Evolutionary conservation across 2,888 invertebrate species (phyloP), one percentile per base, ranked within the genome.

Genomic region (Pterostichus madidus): DNA sequence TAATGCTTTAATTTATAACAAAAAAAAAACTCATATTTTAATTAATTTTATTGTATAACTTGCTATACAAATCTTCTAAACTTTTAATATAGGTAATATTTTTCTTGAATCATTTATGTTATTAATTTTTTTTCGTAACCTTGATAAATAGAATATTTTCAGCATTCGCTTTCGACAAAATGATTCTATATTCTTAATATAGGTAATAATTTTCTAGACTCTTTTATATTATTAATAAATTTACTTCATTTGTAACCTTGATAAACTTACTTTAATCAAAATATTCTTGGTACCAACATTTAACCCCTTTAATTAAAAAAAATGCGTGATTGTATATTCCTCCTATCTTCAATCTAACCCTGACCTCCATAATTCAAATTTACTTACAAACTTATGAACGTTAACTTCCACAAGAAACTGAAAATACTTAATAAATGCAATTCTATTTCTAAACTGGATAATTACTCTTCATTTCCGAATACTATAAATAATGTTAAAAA

Each of bases 371-470:
- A 56, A 56, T 15, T 56, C 1, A 17, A 17, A 56, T 17, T 56
- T 17, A 56, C 17, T 2, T 17, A 13, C 17, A 56, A 52, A 52
- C 15, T 56, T 13, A 17, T 17, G 15, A 11, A 31, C 11, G 10
- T 71, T 71, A 46, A 44, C 68, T 68, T 71, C 13, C 32, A 31
- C 8, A 31, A 35, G 8, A 44, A 17, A 44, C 39, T 17, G 8
- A 39, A 71, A 71, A 44, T 64, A 64, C 10, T 64, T 13, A 44
- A 39, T n/a, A 35, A 13, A n/a, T 56, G 56, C 17, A 56, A 44
- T 71, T 77, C 77, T 59, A 53, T 59, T 77, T 77, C 39, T 59
- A 39, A 56, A 35, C 35, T 32, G 75, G 52, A 46, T 73, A 73
- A 73, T 73, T 73, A 24, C 73, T 49, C 17, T 17, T 7, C 49